Base-by-base conservation (phyloP, 2,113 vertebrate genomes). In the Lepus timidus region DNA sequence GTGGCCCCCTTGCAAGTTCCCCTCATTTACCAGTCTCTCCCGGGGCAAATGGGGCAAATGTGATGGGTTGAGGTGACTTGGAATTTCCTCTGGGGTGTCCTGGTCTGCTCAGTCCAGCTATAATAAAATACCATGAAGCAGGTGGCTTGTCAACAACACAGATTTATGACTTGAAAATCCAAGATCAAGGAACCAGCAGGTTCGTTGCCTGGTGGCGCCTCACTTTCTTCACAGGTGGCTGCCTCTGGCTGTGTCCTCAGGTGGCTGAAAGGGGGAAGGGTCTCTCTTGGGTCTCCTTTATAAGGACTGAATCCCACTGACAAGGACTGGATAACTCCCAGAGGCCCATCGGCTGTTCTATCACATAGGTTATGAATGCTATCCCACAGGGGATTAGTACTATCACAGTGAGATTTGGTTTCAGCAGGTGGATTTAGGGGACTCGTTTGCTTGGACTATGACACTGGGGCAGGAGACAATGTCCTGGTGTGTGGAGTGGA, bases 401-500 rank as follows among this genome's bases (percentile, higher is more conserved):
- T 25, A 20, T 82, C 36, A 87, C 36, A 12, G 5, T 67, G 33
- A 39, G 27, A 61, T 16, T 58, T 80, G 49, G 33, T 61, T 58
- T 67, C 29, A 61, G 19, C 20, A 73, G 13, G 11, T 16, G 4
- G 17, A 13, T 51, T 73, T 86, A n/a, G 29, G 25, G 16, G 20
- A 73, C 25, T 44, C 27, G 23, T 51, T 51, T 5, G 29, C 71
- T 74, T 19, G 9, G 9, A 31, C 27, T 3, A 3, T 1, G 39
- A 39, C 62, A 7, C 23, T 62, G 0, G 23, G n/a, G 6, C 25
- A 65, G 36, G 52, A 79, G 29, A 3, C 27, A 17, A 49, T 29
- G 3, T n/a, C 44, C 20, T 19, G 0, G 9, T 22, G 8, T 27
- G 39, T 25, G 1, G 2, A 7, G 2, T 17, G 1, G 52, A 17